These are phyloP conservation scores for Ovis aries DNA, from an alignment of 2,113 vertebrate genomes.

Conservation along the genomic window ARS-UI_Ramb_v3.0 NC_056059.1:31314001-31314500, in stretches of 20 bases:
- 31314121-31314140: neutral
- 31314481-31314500: neutral
- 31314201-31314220: neutral
- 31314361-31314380: neutral
- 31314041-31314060: neutral
- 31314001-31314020: neutral
- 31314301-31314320: neutral
- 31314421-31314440: neutral
- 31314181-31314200: neutral
- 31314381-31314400: neutral
- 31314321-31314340: neutral
- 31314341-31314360: neutral
- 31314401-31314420: neutral
- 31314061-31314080: neutral
- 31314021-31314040: neutral
- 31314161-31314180: slow-evolving; percentile 43
- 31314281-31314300: neutral
- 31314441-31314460: neutral
- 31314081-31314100: neutral
- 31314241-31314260: neutral
- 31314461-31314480: neutral
- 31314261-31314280: slow-evolving; percentile 17
- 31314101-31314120: neutral
- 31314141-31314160: neutral
- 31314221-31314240: neutral